Evolutionary conservation across 2,888 invertebrate genomes (phyloP), one percentile per base, ranked within the genome.

Genomic region (Drosophila macrospina): DNA sequence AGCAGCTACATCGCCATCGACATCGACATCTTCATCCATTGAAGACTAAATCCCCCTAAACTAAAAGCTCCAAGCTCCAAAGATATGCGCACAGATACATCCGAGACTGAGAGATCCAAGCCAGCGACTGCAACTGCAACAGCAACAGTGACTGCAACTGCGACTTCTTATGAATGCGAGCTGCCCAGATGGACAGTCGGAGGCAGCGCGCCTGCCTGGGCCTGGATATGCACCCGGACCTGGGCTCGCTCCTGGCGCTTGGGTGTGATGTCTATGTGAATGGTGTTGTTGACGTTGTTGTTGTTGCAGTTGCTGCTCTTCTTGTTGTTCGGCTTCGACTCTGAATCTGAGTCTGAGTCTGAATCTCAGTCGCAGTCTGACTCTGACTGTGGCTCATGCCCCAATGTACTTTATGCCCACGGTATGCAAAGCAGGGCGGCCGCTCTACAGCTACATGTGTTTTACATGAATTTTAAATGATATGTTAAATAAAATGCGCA

Each of bases 381-480:
- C 15, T 15, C 28, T 6, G 28, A 28, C 37, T 39, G 48, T 47
- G 61, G 65, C 67, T 60, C 26, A 50, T 51, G 62, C 51, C 55
- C 66, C 65, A 75, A 50, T 81, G 84, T 79, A 80, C 78, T 78
- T 86, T 80, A 84, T 84, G 87, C 85, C 80, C 75, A 82, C 82
- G 78, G 85, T 74, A 86, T 84, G 83, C 85, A 84, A 84, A 84
- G 72, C 79, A 84, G 86, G 72, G 65, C 67, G 74, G 55, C 64
- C 67, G 66, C 61, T 64, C 57, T 45, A 26, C 63, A 76, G 86
- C 83, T 83, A 90, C 90, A 90, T 90, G 86, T 90, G 90, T 90
- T 90, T 88, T 87, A 90, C 90, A 90, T 90, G 90, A 90, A 90
- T 90, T 90, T 89, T 84, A 90, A 90, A 90, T 90, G 90, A 90